Base-by-base conservation (phyloP, 2,113 vertebrate species). In the Nannospalax galili region DNA sequence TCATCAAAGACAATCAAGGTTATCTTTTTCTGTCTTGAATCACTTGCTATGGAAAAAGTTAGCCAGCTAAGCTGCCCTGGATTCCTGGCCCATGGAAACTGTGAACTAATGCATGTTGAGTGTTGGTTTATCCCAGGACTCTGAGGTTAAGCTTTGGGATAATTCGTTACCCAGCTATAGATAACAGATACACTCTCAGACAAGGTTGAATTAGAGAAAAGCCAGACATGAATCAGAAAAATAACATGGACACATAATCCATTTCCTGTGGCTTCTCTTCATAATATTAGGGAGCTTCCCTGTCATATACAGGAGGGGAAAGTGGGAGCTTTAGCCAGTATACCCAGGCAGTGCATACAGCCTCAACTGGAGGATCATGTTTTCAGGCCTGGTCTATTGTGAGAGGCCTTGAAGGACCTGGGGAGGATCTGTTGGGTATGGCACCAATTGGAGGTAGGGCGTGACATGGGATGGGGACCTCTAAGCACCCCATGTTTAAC, bases 141-240 rank as follows among this genome's bases (percentile, higher is more conserved):
- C 45, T 24, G 17, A 81, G 48, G 58, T 60, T 86, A 35, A 69
- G 5, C 73, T 64, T 42, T 60, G 9, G n/a, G 52, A 35, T 45
- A 26, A 73, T 91, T 73, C 93, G 90, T 94, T 69, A 91, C 48
- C 73, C n/a, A 69, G 90, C 84, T 90, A 26, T 65, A 74, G 52
- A 48, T 67, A 90, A 74, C 26, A 22, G 64, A 79, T 93, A 87
- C 14, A 70, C 24, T 93, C 42, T 62, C 32, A 72, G 37, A 73
- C 82, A 72, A 58, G 5, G 1, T 5, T 81, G 69, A 67, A 10
- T 42, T 62, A 62, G 37, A 60, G 60, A 92, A 79, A 70, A 84
- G 64, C 19, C 69, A 89, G 52, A 65, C 19, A 17, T 15, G 73
- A 90, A 75, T 52, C 37, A 95, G 67, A 74, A 89, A 92, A 96